Conservation (phyloP, 2,113 vertebrate species). For the Oostethus manadensis region DNA sequence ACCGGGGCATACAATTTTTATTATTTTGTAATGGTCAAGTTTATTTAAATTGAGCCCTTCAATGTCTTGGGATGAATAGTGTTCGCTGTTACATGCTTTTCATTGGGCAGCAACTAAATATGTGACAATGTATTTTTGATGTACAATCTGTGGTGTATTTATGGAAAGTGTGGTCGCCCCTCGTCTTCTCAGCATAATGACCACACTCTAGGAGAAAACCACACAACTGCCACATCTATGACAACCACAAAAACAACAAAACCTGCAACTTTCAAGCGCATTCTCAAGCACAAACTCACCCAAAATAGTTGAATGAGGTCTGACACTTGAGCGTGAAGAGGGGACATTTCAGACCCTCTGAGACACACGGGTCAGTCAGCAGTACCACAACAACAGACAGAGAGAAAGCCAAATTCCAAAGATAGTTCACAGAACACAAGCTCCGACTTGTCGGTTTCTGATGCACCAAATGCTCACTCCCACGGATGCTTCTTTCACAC, state of each 20-base stretch:
- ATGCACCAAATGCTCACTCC: slow-evolving; percentile 37
- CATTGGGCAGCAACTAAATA: not conserved
- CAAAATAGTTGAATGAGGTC: slow-evolving; percentile 37
- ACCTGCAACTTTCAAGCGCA: slow-evolving; percentile 8
- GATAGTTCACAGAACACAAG: slow-evolving; percentile 57
- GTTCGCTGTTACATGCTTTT: too few relatives aligned
- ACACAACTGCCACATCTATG: slow-evolving; percentile 15
- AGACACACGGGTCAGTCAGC: slow-evolving; percentile 19
- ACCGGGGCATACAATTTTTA: too few relatives aligned
- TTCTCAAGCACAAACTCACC: slow-evolving; percentile 20
- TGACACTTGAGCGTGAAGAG: slow-evolving; percentile 28
- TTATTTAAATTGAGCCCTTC: too few relatives aligned
- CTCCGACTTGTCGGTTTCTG: slow-evolving; percentile 50
- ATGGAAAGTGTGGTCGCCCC: not conserved
- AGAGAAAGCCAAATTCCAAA: slow-evolving; percentile 60
- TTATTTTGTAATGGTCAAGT: too few relatives aligned
- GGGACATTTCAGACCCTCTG: slow-evolving; percentile 26
- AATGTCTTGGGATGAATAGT: too few relatives aligned
- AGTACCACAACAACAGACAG: slow-evolving; percentile 4
- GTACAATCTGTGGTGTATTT: not conserved
- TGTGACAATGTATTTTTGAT: not conserved
- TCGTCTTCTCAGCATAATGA: slow-evolving; percentile 5
- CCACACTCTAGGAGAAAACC: slow-evolving; percentile 30
- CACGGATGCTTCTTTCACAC: slow-evolving; percentile 33
- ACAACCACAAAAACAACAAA: slow-evolving; percentile 36